Evolutionary conservation across 2,797 vertebrate genomes (phyloP), one percentile per base, ranked within the genome.

Genomic region (Hyperoplus lanceolatus): DNA sequence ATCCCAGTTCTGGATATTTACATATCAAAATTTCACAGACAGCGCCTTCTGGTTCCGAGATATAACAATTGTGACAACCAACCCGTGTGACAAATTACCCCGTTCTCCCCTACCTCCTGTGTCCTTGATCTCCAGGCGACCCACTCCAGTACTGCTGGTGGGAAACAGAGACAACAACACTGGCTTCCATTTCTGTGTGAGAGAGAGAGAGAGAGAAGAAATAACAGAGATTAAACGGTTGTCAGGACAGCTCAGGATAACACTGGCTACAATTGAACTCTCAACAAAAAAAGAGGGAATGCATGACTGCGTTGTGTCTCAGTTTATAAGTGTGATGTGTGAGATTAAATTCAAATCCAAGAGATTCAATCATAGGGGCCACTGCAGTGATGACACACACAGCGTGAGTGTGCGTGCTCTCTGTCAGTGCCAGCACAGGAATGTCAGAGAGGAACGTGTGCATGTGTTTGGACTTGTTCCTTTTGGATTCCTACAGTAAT

Each of bases 171-270:
- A 94, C 51, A 96, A 92, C 95, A 95, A 97, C 80, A 96, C 95
- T n/a, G 95, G 94, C 92, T 96, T 97, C 97, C 97, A 98, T 67
- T 96, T 96, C 97, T 98, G 90, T 6, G n/a, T 50, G 5, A 58
- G 53, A 48, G 46, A 45, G 13, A 77, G 14, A 42, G 36, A 54
- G 1, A 60, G 4, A 41, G 39, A 3, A 5, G 49, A 8, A 66
- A 57, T 38, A 58, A 66, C 18, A 66, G 18, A 29, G 57, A 42
- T 29, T 29, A n/a, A 9, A 43, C 4, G 1, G 8, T 18, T 1
- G 3, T 53, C 41, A 18, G 11, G 41, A 63, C 16, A 48, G 50
- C 6, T 61, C 36, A 59, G 38, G 13, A 15, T 41, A 15, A 53
- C 9, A 48, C 46, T n/a, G 14, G 4, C 5, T 29, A n/a, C 36